Base-by-base conservation (phyloP, 2,113 vertebrate species). In the Cacatua alba region DNA sequence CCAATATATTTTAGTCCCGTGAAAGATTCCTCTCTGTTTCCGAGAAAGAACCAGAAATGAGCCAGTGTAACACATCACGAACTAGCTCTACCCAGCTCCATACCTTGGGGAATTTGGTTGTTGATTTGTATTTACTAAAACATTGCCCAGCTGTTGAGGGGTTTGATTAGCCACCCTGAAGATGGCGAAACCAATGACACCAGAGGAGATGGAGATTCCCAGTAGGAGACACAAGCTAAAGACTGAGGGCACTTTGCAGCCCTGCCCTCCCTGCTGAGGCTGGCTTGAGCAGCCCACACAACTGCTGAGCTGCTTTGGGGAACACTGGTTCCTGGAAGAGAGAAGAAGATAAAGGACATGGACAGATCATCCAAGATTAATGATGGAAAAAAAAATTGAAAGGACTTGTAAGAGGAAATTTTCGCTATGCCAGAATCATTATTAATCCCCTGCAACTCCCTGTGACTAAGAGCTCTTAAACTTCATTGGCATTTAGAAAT, bases 391-490 rank as follows among this genome's bases (percentile, higher is more conserved):
- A 90, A 94, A 94, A 52, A 17, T 35, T 59, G 74, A 92, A 93
- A 92, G 57, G 11, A 78, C 55, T 88, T 63, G 28, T 68, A 82
- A 93, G 63, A 88, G 69, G 57, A 94, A 87, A 79, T 74, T 64
- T 94, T 94, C 21, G 1, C 60, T 83, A 35, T 57, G 92, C 78
- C 92, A 94, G 90, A 86, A 82, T 64, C n/a, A 43, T 91, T 93
- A 96, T 92, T 94, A 96, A 95, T 82, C 9, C 35, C 51, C 57
- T 89, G 81, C 64, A 94, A 92, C 94, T 96, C 91, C 94, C 95
- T 89, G 21, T 92, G 92, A 94, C 91, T 92, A 92, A 94, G 74
- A 85, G 84, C n/a, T 91, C 57, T 89, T 88, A 94, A 91, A 95
- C 11, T 65, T 72, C 72, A 91, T 35, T 81, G 88, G 77, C 62